Base-by-base conservation (phyloP, 2,113 vertebrate species). In the Lethenteron reissneri region DNA sequence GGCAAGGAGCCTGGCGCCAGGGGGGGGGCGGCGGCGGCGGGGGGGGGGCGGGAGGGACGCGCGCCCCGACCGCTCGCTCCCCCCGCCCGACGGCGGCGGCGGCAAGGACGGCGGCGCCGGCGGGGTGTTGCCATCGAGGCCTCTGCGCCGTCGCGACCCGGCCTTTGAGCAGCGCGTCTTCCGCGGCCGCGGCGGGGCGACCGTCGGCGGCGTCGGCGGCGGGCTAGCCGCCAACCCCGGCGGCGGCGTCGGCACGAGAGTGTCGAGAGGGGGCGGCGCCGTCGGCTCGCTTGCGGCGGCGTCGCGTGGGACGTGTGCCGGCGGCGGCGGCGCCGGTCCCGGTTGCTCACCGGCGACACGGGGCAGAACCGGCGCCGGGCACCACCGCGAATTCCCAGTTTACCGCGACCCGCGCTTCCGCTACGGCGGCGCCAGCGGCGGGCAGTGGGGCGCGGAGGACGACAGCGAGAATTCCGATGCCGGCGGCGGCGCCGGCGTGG, bases 401-500 rank as follows among this genome's bases (percentile, higher is more conserved):
- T 81, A 82, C 87, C 58, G 85, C 6, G 84, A 89, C 79, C 83
- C 77, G 1, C 83, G 77, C 79, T 78, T 81, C 25, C 81, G 89
- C 57, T 85, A 87, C 12, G 83, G 89, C 57, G 89, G 88, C 74
- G 81, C 85, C 71, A 92, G 88, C 1, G 88, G 88, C 3, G 75
- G 88, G 58, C 88, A 92, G 75, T 80, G 88, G 2, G 89, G 88
- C 41, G 91, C 89, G 0, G 88, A 91, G 77, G 90, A 88, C 0
- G 89, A 88, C 74, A 90, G 88, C 0, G 88, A 92, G 76, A 92
- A 86, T 14, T 99, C 95, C 1, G 95, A 99, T 78, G 90, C 92
- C 76, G 92, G 97, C 76, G 88, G 89, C 11, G 81, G 96, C 74
- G 10, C 82, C 41, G 41, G 41, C 41, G 41, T 7, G 41, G 41